Base-by-base conservation (phyloP, 2,797 vertebrate species). In the Acipenser transmontanus region DNA sequence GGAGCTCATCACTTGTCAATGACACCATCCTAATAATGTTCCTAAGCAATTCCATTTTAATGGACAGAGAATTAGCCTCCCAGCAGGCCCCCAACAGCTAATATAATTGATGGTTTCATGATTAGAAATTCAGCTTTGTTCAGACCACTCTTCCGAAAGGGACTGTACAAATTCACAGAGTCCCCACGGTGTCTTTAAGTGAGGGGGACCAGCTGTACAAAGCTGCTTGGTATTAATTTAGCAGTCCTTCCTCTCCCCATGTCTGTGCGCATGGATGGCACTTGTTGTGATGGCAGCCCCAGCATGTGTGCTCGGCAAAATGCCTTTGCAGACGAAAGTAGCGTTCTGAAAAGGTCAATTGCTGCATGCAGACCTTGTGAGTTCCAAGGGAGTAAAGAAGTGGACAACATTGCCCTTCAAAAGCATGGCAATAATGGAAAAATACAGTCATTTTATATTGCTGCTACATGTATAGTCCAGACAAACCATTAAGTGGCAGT, bases 211-310 rank as follows among this genome's bases (percentile, higher is more conserved):
- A 34, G 34, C 34, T 34, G 34, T 34, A 34, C 34, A 34, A 34
- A 34, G 34, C 34, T 34, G 34, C 34, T 34, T 34, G 34, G 34
- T 34, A 34, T 34, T 34, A 34, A 34, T 34, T 34, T 34, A 34
- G 34, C 34, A 34, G 34, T 34, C 65, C 49, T 67, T 10, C 48
- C 50, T 65, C 64, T 47, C 50, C 48, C 64, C 20, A 65, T 7
- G 51, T 34, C 51, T 7, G 54, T 7, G 14, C 59, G 65, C 61
- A 56, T 13, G 64, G 51, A 49, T 65, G 70, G 62, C 68, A 69
- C 63, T 71, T 68, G 72, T 71, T 69, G 65, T 71, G 68, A 69
- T 71, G 59, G 68, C 68, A 69, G 66, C 60, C 64, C 61, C 54
- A 60, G 10, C 50, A 57, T 68, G 59, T 68, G 47, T 67, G 47